Base-by-base conservation (phyloP, 2,888 invertebrate species). In the Caenorhabditis imperialis region DNA sequence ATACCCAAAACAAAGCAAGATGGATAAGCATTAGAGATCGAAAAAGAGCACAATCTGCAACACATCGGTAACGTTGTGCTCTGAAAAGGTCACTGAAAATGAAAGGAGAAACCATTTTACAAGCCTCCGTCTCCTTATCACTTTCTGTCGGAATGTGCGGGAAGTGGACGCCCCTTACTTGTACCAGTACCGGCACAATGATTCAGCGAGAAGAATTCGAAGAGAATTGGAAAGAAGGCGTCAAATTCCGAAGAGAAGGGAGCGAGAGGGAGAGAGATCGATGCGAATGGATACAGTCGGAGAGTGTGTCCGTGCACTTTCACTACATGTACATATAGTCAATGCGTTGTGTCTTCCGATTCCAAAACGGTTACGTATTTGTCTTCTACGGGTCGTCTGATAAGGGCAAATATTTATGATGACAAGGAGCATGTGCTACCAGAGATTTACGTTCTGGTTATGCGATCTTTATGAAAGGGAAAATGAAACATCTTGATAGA, bases 391-490 rank as follows among this genome's bases (percentile, higher is more conserved):
- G 38, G 3, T 22, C 23, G 8, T 42, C 16, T 61, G 61, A 61
- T 51, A 61, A 51, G 51, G 33, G 35, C 61, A 61, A 53, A 62
- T 45, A 62, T 62, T 62, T 62, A 62, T 62, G 53, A 54, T n/a
- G n/a, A n/a, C n/a, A n/a, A n/a, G n/a, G n/a, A n/a, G n/a, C n/a
- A n/a, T n/a, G n/a, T n/a, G n/a, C n/a, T n/a, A n/a, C n/a, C n/a
- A n/a, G n/a, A n/a, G n/a, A n/a, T n/a, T n/a, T n/a, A n/a, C n/a
- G n/a, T n/a, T n/a, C n/a, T n/a, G n/a, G n/a, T n/a, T n/a, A n/a
- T n/a, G n/a, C n/a, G n/a, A n/a, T n/a, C n/a, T n/a, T n/a, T 47
- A 54, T 62, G 45, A 53, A 53, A 27, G 44, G 53, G 45, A 55
- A 55, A 55, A 42, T 42, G 35, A 53, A 51, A 44, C 30, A 23